Evolutionary conservation across 2,888 invertebrate species (phyloP), one percentile per base, ranked within the genome.

Genomic region (Monopis laevigella): DNA sequence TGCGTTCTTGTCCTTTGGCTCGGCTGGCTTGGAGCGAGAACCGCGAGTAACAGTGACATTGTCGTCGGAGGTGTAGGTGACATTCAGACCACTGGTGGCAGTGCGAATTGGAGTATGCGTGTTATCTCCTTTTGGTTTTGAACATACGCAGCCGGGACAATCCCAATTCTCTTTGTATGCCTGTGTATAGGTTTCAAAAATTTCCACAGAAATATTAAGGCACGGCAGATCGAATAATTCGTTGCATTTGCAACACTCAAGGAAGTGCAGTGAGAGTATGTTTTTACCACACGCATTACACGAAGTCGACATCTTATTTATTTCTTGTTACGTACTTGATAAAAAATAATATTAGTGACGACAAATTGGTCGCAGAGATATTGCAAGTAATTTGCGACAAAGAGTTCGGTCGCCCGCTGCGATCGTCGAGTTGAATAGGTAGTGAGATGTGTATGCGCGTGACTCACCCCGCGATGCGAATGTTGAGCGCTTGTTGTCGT

Each of bases 221-320:
- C 30, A 30, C 7, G 30, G 30, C 12, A 30, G 30, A 7, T 30
- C 30, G 13, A 12, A 30, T 14, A 30, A 7, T 12, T 30, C 13
- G 2, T 11, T 3, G 30, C 30, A 30, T 11, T 30, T 30, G 6
- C 12, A 11, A 7, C 30, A 30, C 13, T 30, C 30, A 11, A 30
- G 11, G 13, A 11, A 30, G 6, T 30, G 3, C 2, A 30, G 2
- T 30, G 30, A 11, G 3, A 30, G 6, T 3, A 30, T 30, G 30
- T 30, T 30, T 30, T 30, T 30, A 8, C 30, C 30, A 30, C 30
- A 30, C 2, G 30, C 30, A 12, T 30, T 30, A 12, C 30, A 30
- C 7, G 30, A 11, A 13, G 30, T 30, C 3, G 30, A 30, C 30
- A 30, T 30, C 10, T 30, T 30, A n/a, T n/a, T n/a, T n/a, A n/a